Evolutionary conservation across 2,888 invertebrate genomes (phyloP), one percentile per base, ranked within the genome.

Genomic region (Apotomis capreana): DNA sequence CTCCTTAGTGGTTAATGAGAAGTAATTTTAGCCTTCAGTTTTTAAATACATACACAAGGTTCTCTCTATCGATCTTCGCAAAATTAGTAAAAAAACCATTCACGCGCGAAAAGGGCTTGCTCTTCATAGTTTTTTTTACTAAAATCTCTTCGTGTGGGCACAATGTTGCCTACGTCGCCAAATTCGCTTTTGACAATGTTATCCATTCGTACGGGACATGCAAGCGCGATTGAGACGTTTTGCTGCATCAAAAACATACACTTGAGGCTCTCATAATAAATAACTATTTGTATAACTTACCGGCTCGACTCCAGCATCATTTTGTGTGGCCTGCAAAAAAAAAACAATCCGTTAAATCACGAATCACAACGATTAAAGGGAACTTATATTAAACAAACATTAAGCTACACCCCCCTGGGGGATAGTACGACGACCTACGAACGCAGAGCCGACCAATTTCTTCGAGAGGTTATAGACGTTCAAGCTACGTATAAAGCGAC

Each of bases 261-360:
- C 8, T 44, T 44, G 44, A 44, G 5, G 26, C 26, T 26, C 26
- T 26, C 2, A 26, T 26, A 26, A 26, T 26, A 26, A 37, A 4
- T 3, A 2, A 36, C 10, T 58, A 69, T 58, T 8, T 26, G 9
- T 49, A 65, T 59, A 63, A 88, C 91, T 90, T 79, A 92, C 92
- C 92, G 91, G 88, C 87, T 91, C 88, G 91, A 89, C 89, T 92
- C 92, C 89, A 90, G 87, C 91, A 91, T 91, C 91, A 92, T 92
- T 91, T 92, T 92, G 91, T 90, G 91, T 83, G 92, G 91, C 91
- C 91, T 92, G 92, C 69, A 87, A 89, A 81, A 73, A 84, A 84
- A 84, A 80, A 83, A 81, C 80, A 76, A 76, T 74, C 51, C 73
- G 69, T 78, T 81, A 79, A 77, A 74, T 44, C 49, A 49, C 13